Evolutionary conservation across 2,113 vertebrate genomes (phyloP).

Genomic region (Myodes glareolus): DNA sequence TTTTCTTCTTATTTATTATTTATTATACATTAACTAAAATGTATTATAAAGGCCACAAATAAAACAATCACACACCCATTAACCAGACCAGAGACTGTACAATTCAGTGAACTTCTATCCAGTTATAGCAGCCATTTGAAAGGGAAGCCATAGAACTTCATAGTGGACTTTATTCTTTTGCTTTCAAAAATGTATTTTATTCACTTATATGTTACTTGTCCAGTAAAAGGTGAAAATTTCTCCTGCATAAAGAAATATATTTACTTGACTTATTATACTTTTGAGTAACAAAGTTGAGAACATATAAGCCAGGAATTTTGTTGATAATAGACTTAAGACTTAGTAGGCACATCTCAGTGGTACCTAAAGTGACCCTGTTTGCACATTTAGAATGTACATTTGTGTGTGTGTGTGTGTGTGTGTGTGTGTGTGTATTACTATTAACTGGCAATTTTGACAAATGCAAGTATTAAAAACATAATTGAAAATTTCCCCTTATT

Average conservation of each 20-base stretch:
- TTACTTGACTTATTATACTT: neutral
- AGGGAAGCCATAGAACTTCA: neutral
- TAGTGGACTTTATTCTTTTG: neutral
- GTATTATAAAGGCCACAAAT: neutral
- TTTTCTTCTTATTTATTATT: neutral
- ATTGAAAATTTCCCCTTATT: constrained; percentile 13
- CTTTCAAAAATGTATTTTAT: neutral
- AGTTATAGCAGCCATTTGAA: neutral
- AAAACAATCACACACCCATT: neutral
- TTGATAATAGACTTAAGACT: neutral
- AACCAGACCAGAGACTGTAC: neutral
- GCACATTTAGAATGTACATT: neutral
- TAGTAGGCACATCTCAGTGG: neutral
- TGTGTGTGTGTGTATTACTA: neutral
- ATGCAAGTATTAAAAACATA: neutral
- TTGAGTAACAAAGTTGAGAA: neutral
- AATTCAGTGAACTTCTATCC: neutral
- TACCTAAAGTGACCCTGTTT: neutral
- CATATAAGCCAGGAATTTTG: neutral
- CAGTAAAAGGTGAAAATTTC: neutral
- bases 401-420: neutral
- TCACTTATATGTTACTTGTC: neutral
- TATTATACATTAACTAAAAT: neutral
- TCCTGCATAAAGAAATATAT: neutral
- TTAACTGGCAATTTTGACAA: neutral